phyloP scores from a whole-genome alignment of 2,888 invertebrate genomes.

The Acanthosepion pharaonis region DNA sequence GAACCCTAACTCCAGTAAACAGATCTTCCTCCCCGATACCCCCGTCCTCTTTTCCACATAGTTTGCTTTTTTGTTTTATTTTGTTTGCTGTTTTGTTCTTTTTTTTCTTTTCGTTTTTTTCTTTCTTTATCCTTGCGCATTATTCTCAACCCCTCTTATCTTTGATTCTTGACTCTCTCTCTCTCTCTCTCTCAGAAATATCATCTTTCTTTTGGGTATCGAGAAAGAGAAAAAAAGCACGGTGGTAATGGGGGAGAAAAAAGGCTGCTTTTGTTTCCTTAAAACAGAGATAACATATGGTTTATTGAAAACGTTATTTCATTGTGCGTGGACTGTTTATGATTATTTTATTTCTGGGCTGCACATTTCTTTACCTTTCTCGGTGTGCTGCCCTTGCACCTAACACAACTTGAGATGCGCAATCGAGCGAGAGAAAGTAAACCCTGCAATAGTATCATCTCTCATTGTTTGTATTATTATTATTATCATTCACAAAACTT shows the following conservation, averaged over 20 bases:
- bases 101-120: too few species aligned
- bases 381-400: background rate
- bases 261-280: background rate
- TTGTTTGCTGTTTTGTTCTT: too few species aligned
- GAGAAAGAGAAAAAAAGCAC: background rate
- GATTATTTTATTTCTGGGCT: background rate
- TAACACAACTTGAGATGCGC: background rate
- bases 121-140: background rate
- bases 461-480: background rate
- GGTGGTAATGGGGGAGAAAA: background rate
- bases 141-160: background rate
- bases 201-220: background rate
- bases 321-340: background rate
- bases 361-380: slow-evolving; percentile 11
- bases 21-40: background rate
- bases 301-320: slow-evolving; percentile 33
- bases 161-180: background rate
- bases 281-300: background rate
- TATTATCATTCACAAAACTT: background rate
- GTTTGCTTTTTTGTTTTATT: too few species aligned
- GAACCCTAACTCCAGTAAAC: background rate
- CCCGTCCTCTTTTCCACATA: background rate
- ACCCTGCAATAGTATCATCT: background rate
- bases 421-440: slow-evolving; percentile 33
- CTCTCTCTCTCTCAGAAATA: background rate